phyloP scores from a whole-genome alignment of 2,113 vertebrate species.

The Dromaius novaehollandiae region DNA sequence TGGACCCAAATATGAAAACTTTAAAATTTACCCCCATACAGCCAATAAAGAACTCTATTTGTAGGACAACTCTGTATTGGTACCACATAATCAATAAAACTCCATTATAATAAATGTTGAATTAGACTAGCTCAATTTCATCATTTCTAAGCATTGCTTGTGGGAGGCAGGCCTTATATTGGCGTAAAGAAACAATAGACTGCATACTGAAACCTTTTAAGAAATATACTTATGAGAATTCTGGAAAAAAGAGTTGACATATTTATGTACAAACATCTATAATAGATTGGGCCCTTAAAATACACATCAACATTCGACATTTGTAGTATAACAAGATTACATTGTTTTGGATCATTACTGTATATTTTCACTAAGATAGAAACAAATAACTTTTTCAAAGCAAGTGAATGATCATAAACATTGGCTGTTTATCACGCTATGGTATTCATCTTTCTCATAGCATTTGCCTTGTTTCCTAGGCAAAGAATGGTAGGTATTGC shows the following conservation, averaged over 20 bases:
- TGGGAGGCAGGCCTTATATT: background rate
- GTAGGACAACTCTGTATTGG: background rate
- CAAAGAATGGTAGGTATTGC: background rate
- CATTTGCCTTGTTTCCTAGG: background rate
- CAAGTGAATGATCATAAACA: background rate
- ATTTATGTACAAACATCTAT: background rate
- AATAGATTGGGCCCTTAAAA: background rate
- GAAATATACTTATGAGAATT: background rate
- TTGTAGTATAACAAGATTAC: background rate
- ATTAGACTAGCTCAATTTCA: background rate
- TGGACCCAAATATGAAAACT: background rate
- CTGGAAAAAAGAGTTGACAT: background rate
- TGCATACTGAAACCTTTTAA: constrained; percentile 23
- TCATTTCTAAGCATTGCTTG: background rate
- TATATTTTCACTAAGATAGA: background rate
- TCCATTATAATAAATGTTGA: background rate
- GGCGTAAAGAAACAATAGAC: constrained; percentile 28
- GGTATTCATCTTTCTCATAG: background rate
- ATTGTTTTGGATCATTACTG: background rate
- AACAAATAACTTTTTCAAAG: background rate
- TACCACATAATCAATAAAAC: background rate
- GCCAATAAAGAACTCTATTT: background rate
- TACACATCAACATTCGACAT: background rate
- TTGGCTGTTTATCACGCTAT: background rate
- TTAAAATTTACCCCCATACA: background rate